Percentiles rank a stretch among this genome's conserved stretches.
These are phyloP conservation scores for Caenorhabditis sp. DNA, from an alignment of 2,888 invertebrate species.

Conservation along the genomic window DNA sequence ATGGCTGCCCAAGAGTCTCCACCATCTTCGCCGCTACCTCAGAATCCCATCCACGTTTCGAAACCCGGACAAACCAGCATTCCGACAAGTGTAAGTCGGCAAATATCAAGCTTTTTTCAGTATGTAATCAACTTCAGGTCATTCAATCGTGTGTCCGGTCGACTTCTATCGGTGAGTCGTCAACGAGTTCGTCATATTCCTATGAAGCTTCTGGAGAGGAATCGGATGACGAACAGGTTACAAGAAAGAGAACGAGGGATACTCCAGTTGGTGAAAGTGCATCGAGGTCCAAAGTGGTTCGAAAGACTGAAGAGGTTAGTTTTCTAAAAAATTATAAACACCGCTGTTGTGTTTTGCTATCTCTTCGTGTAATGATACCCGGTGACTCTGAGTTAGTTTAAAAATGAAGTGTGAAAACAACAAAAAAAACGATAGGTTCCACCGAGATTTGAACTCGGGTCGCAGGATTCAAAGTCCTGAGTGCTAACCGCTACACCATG, in stretches of 20 bases:
- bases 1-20: not conserved
- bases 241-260: not conserved
- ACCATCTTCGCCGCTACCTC: not conserved
- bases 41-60: not conserved
- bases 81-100: not conserved
- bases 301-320: not conserved
- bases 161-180: not conserved
- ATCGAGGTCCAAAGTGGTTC: not conserved
- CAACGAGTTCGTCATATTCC: not conserved
- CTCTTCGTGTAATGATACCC: no score
- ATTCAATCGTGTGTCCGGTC: not conserved
- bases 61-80: not conserved
- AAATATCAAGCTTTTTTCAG: no score
- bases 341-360: no score
- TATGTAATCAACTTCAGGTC: not conserved
- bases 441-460: slow-evolving; percentile 77
- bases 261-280: not conserved
- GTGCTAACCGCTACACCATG: slow-evolving; percentile 78
- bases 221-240: not conserved
- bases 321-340: no score
- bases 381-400: no score
- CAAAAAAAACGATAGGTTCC: slow-evolving; percentile 72
- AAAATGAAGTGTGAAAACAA: no score
- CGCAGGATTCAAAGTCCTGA: slow-evolving; percentile 77
- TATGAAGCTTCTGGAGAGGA: not conserved